These are phyloP conservation scores for Neoitamus cyanurus DNA, from an alignment of 2,888 invertebrate genomes.

Conservation along the genomic window DNA sequence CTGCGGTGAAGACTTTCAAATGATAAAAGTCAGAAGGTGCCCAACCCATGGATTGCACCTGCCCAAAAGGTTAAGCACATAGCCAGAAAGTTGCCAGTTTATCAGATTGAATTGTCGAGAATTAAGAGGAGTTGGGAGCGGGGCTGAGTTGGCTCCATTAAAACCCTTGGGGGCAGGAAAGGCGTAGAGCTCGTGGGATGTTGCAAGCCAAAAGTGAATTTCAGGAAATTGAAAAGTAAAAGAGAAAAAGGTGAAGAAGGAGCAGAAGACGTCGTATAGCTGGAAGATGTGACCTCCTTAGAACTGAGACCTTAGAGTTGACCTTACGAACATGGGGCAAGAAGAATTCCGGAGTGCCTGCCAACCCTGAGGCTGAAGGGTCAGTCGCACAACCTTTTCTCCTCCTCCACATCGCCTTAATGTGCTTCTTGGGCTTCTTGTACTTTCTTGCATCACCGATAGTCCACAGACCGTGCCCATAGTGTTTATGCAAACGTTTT, in stretches of 20 bases:
- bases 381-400: neutral
- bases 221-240: neutral
- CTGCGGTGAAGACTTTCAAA: conserved; percentile 24
- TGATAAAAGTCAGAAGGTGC: conserved; percentile 21
- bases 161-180: neutral
- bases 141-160: neutral
- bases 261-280: neutral
- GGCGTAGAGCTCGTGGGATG: neutral
- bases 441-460: neutral
- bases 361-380: neutral
- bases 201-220: neutral
- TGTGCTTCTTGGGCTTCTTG: neutral
- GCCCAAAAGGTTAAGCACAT: conserved; percentile 29
- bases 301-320: neutral
- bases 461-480: neutral
- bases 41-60: conserved; percentile 29
- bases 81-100: conserved; percentile 13
- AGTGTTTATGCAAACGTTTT: neutral
- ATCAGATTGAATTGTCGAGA: conserved; percentile 29
- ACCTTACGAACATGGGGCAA: neutral
- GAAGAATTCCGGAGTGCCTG: conserved; percentile 6
- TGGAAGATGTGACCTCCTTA: conserved; percentile 19
- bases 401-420: neutral
- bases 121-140: conserved; percentile 16
- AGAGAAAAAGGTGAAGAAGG: neutral